phyloP scores from a whole-genome alignment of 2,797 vertebrate species.

The Tragelaphus eurycerus region DNA sequence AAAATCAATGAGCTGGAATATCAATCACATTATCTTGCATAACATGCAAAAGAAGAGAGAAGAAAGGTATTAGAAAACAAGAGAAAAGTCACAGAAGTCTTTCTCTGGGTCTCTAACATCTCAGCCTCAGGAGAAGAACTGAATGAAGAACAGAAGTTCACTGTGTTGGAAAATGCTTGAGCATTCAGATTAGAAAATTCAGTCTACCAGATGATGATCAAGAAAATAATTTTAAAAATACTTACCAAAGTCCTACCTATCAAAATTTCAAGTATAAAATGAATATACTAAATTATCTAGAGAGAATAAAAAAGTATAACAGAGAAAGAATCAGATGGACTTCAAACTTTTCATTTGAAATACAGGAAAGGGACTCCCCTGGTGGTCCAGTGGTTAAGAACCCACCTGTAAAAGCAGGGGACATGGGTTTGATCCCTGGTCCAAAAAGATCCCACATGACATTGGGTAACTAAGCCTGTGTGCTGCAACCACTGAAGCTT shows the following conservation, averaged over 20 bases:
- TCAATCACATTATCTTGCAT: background rate
- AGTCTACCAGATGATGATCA: background rate
- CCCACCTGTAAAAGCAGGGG: background rate
- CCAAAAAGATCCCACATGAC: background rate
- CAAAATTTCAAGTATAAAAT: background rate
- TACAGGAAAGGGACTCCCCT: background rate
- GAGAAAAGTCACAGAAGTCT: background rate
- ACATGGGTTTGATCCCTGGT: background rate
- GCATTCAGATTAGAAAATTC: background rate
- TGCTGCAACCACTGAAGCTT: background rate
- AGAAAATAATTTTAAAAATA: background rate
- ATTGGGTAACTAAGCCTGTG: background rate
- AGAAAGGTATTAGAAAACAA: background rate
- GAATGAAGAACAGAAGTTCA: background rate
- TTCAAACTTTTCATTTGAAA: background rate
- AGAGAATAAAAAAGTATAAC: background rate
- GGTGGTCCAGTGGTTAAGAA: background rate
- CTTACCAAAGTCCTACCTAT: background rate
- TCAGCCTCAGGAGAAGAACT: background rate
- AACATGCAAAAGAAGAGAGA: background rate
- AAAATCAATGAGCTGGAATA: background rate
- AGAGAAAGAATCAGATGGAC: background rate
- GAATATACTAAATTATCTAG: background rate
- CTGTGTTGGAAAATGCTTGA: background rate
- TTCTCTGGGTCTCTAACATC: background rate